phyloP scores from a whole-genome alignment of 2,797 vertebrate genomes.

The Ptychadena robeensis region DNA sequence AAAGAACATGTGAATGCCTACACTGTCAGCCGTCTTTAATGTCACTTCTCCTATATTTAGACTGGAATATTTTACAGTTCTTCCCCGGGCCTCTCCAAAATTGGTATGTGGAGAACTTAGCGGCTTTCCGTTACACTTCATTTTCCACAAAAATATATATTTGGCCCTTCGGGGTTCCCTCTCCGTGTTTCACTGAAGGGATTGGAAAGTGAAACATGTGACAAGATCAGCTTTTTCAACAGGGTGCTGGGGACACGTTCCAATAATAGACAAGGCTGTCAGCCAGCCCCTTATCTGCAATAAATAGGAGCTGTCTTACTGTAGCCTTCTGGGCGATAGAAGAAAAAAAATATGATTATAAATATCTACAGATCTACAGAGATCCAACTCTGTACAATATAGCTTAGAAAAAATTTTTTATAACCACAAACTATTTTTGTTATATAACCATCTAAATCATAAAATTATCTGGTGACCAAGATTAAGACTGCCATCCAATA shows the following conservation, averaged over 20 bases:
- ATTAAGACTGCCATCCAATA: not conserved
- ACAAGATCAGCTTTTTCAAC: constrained; percentile 40
- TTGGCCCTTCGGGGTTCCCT: constrained; percentile 27
- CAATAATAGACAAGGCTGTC: constrained; percentile 48
- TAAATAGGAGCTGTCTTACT: not conserved
- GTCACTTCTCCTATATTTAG: constrained; percentile 46
- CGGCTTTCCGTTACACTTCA: constrained; percentile 16
- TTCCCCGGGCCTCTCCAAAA: constrained; percentile 29
- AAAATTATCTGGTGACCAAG: too few relatives aligned
- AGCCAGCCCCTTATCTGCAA: constrained; percentile 20
- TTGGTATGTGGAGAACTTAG: constrained; percentile 17
- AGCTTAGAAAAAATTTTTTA: not conserved
- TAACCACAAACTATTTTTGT: not conserved
- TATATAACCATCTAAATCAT: not conserved
- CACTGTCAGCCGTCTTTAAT: constrained; percentile 45
- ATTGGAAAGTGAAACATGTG: constrained; percentile 18
- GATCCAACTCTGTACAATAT: not conserved
- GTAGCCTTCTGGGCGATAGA: constrained; percentile 20
- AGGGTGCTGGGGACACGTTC: constrained; percentile 20
- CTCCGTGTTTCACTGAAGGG: constrained; percentile 27
- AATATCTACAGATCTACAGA: not conserved
- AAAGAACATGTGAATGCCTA: not conserved
- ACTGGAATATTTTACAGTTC: constrained; percentile 26
- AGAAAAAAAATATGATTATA: not conserved
- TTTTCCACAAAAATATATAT: constrained; percentile 3